Evolutionary conservation across 2,113 vertebrate species (phyloP).

Genomic region (Amphiprion percula): DNA sequence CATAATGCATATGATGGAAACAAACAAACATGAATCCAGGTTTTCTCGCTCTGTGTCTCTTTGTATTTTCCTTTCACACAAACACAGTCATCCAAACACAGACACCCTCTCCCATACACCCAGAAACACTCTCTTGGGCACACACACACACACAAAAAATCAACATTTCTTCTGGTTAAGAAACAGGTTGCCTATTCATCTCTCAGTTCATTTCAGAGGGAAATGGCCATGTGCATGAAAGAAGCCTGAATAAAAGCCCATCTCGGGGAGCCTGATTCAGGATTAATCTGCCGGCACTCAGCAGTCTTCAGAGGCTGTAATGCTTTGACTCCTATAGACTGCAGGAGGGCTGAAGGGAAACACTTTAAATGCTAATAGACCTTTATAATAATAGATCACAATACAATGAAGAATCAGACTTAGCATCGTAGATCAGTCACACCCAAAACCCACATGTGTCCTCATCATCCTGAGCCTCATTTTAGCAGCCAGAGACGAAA

Average conservation of each 20-base stretch:
- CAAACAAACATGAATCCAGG: slow-evolving; percentile 75
- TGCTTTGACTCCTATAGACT: slow-evolving; percentile 75
- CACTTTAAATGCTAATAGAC: slow-evolving; percentile 81
- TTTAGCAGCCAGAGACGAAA: slow-evolving; percentile 28
- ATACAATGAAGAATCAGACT: slow-evolving; percentile 64
- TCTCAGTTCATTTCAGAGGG: slow-evolving; percentile 61
- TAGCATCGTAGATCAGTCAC: slow-evolving; percentile 55
- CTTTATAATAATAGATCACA: slow-evolving; percentile 79
- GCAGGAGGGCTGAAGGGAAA: slow-evolving; percentile 66
- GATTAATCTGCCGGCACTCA: slow-evolving; percentile 72
- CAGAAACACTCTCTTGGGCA: neutral
- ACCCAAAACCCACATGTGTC: slow-evolving; percentile 30
- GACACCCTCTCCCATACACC: slow-evolving; percentile 1
- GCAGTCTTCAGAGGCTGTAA: slow-evolving; percentile 73
- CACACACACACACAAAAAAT: slow-evolving; percentile 1
- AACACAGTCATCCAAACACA: slow-evolving; percentile 40
- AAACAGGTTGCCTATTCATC: slow-evolving; percentile 70
- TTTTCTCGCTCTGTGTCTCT: slow-evolving; percentile 54
- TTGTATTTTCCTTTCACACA: slow-evolving; percentile 37
- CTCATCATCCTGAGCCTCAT: slow-evolving; percentile 21
- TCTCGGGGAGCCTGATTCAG: slow-evolving; percentile 69
- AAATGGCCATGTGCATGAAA: slow-evolving; percentile 64
- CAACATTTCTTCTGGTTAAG: slow-evolving; percentile 52
- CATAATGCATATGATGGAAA: slow-evolving; percentile 75
- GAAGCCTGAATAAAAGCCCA: slow-evolving; percentile 59